A percentile compares a stretch with the other conserved stretches of the same genome.
Conservation (phyloP, 2,797 vertebrate genomes). For the Ctenopoma multispine region DNA sequence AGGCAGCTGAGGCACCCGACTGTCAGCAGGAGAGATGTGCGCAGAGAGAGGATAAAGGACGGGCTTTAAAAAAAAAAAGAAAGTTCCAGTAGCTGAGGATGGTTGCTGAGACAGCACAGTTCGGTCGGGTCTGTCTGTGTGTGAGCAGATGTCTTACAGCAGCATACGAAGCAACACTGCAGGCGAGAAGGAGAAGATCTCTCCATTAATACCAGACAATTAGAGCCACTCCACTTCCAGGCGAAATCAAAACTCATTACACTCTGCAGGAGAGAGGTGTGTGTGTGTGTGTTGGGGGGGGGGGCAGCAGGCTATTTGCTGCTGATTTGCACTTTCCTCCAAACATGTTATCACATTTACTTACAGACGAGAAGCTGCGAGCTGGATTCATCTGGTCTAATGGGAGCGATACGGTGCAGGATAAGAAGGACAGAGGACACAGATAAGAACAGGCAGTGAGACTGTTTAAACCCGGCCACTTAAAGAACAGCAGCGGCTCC, state of each 20-base stretch:
- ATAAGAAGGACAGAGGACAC: background rate
- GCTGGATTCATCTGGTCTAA: constrained; percentile 15
- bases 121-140: constrained; percentile 12
- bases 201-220: constrained; percentile 56
- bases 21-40: constrained; percentile 19
- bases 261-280: constrained; percentile 23
- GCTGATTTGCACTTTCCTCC: constrained; percentile 40
- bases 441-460: background rate
- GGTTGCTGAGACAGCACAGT: constrained; percentile 61
- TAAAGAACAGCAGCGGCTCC: background rate
- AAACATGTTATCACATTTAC: constrained; percentile 37
- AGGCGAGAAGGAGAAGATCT: constrained; percentile 17
- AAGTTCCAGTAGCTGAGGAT: constrained; percentile 29
- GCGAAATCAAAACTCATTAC: constrained; percentile 45
- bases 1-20: constrained; percentile 34
- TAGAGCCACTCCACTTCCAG: constrained; percentile 30
- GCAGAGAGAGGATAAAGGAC: constrained; percentile 30
- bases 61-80: background rate
- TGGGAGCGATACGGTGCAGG: background rate
- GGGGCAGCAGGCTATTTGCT: constrained; percentile 19
- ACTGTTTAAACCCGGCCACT: background rate
- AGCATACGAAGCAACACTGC: background rate
- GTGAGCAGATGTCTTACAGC: constrained; percentile 37
- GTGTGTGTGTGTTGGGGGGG: background rate
- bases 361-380: constrained; percentile 24